Evolutionary conservation across 2,113 vertebrate species (phyloP).

Genomic region (Glaucidium brasilianum): DNA sequence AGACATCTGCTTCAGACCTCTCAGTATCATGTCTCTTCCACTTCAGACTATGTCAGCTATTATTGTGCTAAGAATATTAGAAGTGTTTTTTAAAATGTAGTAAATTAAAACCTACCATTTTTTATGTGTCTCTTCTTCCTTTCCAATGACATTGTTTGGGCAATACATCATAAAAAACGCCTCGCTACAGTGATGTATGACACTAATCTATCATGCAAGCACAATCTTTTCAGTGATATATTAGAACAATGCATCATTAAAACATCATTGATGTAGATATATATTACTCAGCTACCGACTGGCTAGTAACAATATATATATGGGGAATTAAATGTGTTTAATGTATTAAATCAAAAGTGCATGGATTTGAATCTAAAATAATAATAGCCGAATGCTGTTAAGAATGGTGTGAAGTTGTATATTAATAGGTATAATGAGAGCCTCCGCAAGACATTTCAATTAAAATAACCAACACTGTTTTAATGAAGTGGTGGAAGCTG

Average conservation of each 20-base stretch:
- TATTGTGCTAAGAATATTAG: background rate
- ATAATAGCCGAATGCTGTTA: background rate
- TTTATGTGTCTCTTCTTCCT: background rate
- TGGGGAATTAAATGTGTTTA: background rate
- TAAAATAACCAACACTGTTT: background rate
- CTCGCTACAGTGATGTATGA: constrained; percentile 7
- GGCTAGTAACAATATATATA: background rate
- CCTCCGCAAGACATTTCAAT: background rate
- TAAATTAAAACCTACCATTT: constrained; percentile 3
- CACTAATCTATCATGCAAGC: constrained; percentile 20
- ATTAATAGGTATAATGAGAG: constrained; percentile 20
- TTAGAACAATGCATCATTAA: constrained; percentile 53
- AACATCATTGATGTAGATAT: constrained; percentile 18
- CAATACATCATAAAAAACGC: constrained; percentile 2
- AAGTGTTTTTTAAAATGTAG: constrained; percentile 4
- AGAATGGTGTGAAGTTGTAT: background rate
- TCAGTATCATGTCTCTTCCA: background rate
- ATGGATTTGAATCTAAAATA: constrained; percentile 39
- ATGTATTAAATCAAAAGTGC: constrained; percentile 20
- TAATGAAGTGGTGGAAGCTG: constrained; percentile 16
- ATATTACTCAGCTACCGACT: background rate
- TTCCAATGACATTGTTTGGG: constrained; percentile 18
- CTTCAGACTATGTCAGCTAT: background rate
- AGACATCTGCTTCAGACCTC: background rate
- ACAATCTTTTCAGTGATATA: constrained; percentile 35